Evolutionary conservation across 2,888 invertebrate genomes (phyloP).

Genomic region (Tortrix viridana): DNA sequence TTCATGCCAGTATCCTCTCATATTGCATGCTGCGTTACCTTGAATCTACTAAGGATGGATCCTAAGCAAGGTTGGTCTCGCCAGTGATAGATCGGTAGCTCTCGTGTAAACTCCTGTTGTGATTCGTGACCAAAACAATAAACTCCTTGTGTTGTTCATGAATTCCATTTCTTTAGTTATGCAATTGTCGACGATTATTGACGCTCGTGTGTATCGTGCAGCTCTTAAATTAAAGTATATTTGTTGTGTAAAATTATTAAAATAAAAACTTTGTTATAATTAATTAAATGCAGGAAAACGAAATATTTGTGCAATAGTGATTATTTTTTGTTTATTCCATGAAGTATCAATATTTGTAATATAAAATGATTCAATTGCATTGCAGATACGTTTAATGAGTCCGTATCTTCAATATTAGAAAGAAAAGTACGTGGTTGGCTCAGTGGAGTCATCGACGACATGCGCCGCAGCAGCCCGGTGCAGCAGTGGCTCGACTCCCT

Average conservation of each 20-base stretch:
- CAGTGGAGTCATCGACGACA: conserved; percentile 80
- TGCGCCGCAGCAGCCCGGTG: conserved; percentile 87
- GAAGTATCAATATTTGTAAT: no score
- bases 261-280: neutral
- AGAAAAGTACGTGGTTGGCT: conserved; percentile 79
- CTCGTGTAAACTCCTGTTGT: conserved; percentile 32
- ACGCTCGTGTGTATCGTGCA: conserved; percentile 19
- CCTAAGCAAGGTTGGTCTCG: conserved; percentile 78
- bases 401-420: conserved; percentile 76
- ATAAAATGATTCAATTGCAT: conserved; percentile 30
- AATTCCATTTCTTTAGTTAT: conserved; percentile 32
- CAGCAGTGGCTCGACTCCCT: conserved; percentile 91
- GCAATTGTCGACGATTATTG: conserved; percentile 27
- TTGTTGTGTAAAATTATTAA: conserved; percentile 5
- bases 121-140: conserved; percentile 29
- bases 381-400: conserved; percentile 76
- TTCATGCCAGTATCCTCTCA: conserved; percentile 60
- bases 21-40: conserved; percentile 82
- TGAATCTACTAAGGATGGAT: conserved; percentile 73
- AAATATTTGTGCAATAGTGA: no score
- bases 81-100: conserved; percentile 49
- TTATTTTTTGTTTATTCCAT: no score
- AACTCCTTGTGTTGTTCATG: conserved; percentile 30
- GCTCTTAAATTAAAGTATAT: conserved; percentile 6
- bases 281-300: no score